Evolutionary conservation across 2,888 invertebrate species (phyloP), one percentile per base, ranked within the genome.

Genomic region (Trichopoda pennipes): DNA sequence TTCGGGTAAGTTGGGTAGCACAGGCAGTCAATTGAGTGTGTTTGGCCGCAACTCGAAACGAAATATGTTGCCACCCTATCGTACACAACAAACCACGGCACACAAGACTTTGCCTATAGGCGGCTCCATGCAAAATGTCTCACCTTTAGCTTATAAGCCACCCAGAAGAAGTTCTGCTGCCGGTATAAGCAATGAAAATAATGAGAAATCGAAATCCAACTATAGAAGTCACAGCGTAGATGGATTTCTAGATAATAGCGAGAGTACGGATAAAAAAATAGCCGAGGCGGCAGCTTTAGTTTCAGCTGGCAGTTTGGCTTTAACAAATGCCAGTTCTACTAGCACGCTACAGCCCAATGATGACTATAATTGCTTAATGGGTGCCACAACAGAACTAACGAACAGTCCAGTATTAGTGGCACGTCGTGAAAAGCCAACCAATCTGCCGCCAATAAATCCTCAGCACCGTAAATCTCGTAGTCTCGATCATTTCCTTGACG

Each of bases 181-280:
- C 23, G 89, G 90, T 23, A 83, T 90, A 75, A 66, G 81, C 83
- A 91, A 91, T 86, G 86, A 90, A 84, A 75, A 80, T 16, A 91
- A 92, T 72, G 89, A 90, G 83, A 87, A 89, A 64, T 84, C 89
- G 44, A 81, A 86, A 85, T 85, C 92, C 90, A 87, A 91, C 91
- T 87, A 92, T 91, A 88, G 93, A 89, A 91, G 92, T 80, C 93
- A 93, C 72, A 94, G 94, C 89, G 93, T 94, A 85, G 94, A 94
- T 88, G 94, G 93, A 19, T 91, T 94, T 60, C 90, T 94, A 82
- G 93, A 94, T 85, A 92, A 91, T 76, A 76, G 85, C 38, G 84
- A 85, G 23, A 85, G 83, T 28, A 87, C 88, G 2, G 87, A 89
- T 38, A 86, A 87, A 47, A 86, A 89, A 10, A 89, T 89, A 70